A percentile compares a stretch with the other conserved stretches of the same genome.
Evolutionary conservation across 2,888 invertebrate genomes (phyloP).

Genomic region (Colostygia pectinataria): DNA sequence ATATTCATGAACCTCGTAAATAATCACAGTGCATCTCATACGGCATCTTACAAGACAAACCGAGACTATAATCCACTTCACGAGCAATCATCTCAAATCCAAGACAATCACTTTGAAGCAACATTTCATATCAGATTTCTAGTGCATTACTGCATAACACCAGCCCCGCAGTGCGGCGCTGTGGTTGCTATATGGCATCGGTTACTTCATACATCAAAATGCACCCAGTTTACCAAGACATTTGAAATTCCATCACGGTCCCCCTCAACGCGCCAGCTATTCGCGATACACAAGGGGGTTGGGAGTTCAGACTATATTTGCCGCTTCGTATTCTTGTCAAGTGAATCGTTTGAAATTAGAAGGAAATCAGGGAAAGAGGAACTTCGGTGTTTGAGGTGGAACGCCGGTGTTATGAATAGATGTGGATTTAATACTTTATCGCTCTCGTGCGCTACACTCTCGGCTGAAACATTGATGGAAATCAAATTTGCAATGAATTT

Average conservation of each 20-base stretch:
- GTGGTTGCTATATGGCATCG: constrained; percentile 34
- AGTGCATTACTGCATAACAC: constrained; percentile 38
- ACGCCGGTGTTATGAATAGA: constrained; percentile 25
- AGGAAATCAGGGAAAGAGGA: constrained; percentile 43
- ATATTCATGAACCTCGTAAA: too few species aligned
- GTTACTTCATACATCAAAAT: constrained; percentile 40
- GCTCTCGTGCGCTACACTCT: not conserved
- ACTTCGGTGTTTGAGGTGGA: constrained; percentile 42
- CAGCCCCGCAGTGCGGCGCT: constrained; percentile 37
- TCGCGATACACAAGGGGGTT: constrained; percentile 10
- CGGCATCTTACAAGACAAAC: constrained; percentile 3
- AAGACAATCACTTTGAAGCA: constrained; percentile 32
- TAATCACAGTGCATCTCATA: too few species aligned
- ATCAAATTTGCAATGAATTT: constrained; percentile 10
- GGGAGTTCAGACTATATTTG: constrained; percentile 35
- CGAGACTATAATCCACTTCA: constrained; percentile 14
- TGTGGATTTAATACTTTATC: constrained; percentile 27
- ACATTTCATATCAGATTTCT: constrained; percentile 36
- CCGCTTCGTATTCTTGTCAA: constrained; percentile 42
- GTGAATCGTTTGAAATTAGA: constrained; percentile 50
- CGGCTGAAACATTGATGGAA: constrained; percentile 7
- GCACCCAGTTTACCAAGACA: constrained; percentile 33
- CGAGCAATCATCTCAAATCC: constrained; percentile 26
- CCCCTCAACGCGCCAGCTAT: constrained; percentile 12
- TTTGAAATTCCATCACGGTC: constrained; percentile 31